Percentiles rank a stretch among this genome's conserved stretches.
Conservation (phyloP, 1,140 invertebrate genomes). For the Neocloeon triangulifer region DNA sequence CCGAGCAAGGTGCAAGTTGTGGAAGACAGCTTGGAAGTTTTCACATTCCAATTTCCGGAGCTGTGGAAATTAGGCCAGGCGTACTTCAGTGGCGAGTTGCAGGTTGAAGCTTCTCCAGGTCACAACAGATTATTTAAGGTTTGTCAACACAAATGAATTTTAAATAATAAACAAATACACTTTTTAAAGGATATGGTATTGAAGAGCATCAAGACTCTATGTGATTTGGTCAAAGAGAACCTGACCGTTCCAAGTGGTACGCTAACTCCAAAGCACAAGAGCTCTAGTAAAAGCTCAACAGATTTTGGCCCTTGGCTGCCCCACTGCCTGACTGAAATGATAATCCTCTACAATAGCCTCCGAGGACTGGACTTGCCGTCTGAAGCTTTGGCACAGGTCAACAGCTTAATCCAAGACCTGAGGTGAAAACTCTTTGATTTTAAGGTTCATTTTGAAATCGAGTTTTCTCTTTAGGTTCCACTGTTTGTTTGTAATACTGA, state of each 20-base stretch:
- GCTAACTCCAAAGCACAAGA: constrained; percentile 17
- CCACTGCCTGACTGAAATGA: constrained; percentile 52
- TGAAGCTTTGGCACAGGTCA: constrained; percentile 60
- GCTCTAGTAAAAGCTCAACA: background rate
- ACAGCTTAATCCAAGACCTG: constrained; percentile 67
- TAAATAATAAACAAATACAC: background rate
- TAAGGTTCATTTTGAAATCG: too few species aligned
- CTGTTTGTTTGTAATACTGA: constrained; percentile 65
- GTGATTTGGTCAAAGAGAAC: constrained; percentile 34
- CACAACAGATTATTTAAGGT: constrained; percentile 51
- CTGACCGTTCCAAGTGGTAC: constrained; percentile 32
- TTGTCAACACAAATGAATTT: too few species aligned
- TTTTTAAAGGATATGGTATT: constrained; percentile 32
- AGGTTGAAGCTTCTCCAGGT: constrained; percentile 39
- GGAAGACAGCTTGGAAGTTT: constrained; percentile 44
- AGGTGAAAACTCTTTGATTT: too few species aligned
- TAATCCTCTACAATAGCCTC: constrained; percentile 35
- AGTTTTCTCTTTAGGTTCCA: constrained; percentile 45
- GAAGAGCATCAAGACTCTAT: constrained; percentile 36
- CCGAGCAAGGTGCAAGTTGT: constrained; percentile 47
- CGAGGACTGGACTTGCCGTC: constrained; percentile 55
- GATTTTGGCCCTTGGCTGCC: constrained; percentile 41
- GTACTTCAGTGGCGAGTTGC: constrained; percentile 67
- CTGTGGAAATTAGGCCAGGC: constrained; percentile 75
- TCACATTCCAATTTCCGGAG: constrained; percentile 51